Evolutionary conservation across 2,888 invertebrate genomes (phyloP), one percentile per base, ranked within the genome.

Genomic region (Sinopyrophorus schimmeli): DNA sequence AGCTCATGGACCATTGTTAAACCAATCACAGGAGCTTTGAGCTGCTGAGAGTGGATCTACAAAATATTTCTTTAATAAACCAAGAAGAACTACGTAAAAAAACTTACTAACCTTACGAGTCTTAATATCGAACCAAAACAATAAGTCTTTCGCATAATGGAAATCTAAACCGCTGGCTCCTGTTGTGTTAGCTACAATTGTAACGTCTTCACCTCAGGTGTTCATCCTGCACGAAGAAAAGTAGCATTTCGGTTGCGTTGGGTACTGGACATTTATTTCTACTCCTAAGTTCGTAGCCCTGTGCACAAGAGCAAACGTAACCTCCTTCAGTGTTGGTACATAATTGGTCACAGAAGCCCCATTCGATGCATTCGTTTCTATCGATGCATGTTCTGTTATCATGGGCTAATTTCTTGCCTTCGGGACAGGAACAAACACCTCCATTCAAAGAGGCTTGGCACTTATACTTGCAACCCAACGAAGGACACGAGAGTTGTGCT

Each of bases 271-370:
- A 90, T 49, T 82, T 81, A 52, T 78, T 78, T 28, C 76, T 76
- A 57, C 82, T 81, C 48, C 61, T 60, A 14, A 67, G 47, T 2
- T 55, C 54, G 48, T 67, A 74, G 7, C 74, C 93, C 0, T 81
- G 78, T 0, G 85, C 85, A 70, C 96, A 97, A 9, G 84, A 81
- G 72, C 97, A 97, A 24, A 73, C 77, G 74, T 88, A 97, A 5
- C 91, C 84, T 24, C 87, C 94, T 1, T 86, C 87, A 0, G 86
- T 86, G 72, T 98, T 97, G 48, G 84, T 81, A 72, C 99, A 99
- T 17, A 88, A 78, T 73, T 99, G 99, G 69, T 97, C 95, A 73
- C 98, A 99, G 73, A 82, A 90, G 24, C 92, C 92, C 92, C 92
- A 93, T 74, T 92, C 91, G 30, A 78, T 72, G 73, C 93, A 93